A percentile compares a stretch with the other conserved stretches of the same genome.
These are phyloP conservation scores for Arizona elegans DNA, from an alignment of 2,113 vertebrate genomes.

Conservation along the genomic window DNA sequence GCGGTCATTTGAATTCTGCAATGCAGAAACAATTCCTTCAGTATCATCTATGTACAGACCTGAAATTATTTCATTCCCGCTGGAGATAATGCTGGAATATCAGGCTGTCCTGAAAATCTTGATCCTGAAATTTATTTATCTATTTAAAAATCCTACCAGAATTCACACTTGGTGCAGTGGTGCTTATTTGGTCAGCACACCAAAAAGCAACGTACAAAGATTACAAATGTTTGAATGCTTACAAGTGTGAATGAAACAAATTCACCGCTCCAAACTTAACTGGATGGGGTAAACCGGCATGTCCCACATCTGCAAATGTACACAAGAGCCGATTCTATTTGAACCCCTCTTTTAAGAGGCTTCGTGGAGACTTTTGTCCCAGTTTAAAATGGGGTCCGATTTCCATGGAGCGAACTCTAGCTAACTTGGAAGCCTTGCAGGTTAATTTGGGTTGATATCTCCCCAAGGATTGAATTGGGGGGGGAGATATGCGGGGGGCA, in stretches of 20 bases:
- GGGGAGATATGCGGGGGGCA: background rate
- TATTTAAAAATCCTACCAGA: background rate
- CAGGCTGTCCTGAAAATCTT: background rate
- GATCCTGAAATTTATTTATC: no score
- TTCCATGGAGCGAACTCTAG: background rate
- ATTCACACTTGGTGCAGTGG: background rate
- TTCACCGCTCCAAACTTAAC: background rate
- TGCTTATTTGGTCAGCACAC: background rate
- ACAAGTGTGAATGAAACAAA: background rate
- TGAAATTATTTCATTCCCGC: background rate
- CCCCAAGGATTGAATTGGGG: slow-evolving; percentile 35
- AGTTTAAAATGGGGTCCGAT: background rate
- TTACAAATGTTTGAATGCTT: background rate
- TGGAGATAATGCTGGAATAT: background rate
- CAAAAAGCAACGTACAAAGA: background rate
- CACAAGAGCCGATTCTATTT: background rate
- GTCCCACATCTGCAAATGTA: no score
- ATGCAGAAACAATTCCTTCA: background rate
- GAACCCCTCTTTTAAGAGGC: background rate
- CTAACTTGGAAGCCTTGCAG: slow-evolving; percentile 45
- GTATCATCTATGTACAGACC: background rate
- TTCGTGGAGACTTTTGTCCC: background rate
- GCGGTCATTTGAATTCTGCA: background rate
- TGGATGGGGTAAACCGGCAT: accelerated
- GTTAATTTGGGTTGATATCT: slow-evolving; percentile 43